Evolutionary conservation across 37 sponge, comb jelly and placozoan species (phyloP).

Genomic region (Spongia lamella): DNA sequence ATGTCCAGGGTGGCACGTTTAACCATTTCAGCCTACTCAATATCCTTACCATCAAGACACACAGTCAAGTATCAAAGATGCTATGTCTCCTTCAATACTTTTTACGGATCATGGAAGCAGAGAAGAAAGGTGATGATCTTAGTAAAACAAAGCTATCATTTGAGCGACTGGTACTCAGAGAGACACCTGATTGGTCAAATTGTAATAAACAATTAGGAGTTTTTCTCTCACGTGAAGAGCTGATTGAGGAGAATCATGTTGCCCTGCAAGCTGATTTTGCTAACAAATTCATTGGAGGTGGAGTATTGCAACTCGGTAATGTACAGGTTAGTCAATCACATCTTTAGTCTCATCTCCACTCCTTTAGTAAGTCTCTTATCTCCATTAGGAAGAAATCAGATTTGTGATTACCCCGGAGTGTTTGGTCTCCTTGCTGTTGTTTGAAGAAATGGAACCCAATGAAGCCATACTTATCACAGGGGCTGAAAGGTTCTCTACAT

Average conservation of each 20-base stretch:
- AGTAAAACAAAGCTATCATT: conserved; percentile 28
- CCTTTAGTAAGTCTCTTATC: too few relatives aligned
- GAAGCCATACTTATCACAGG: conserved; percentile 80
- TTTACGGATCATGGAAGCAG: conserved; percentile 36
- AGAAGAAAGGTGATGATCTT: conserved; percentile 29
- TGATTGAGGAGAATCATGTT: conserved; percentile 58
- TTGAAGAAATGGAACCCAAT: conserved; percentile 56
- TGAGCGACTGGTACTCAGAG: conserved; percentile 15
- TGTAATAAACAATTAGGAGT: conserved; percentile 15
- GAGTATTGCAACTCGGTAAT: conserved; percentile 71
- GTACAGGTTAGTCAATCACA: conserved; percentile 54
- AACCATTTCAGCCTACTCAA: conserved; percentile 53
- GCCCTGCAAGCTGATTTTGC: conserved; percentile 83
- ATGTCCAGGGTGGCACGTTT: conserved; percentile 7
- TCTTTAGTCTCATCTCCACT: background rate
- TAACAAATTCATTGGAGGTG: conserved; percentile 81
- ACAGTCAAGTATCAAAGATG: conserved; percentile 40
- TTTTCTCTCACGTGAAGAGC: conserved; percentile 28
- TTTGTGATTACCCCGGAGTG: conserved; percentile 81
- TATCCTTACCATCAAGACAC: conserved; percentile 24
- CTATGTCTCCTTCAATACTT: conserved; percentile 64
- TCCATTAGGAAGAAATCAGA: conserved; percentile 71
- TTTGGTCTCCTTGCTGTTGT: conserved; percentile 62
- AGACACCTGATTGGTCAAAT: conserved; percentile 40
- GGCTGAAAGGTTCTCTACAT: conserved; percentile 71